Conservation (phyloP, 2,888 invertebrate species). For the Rosalia funebris region DNA sequence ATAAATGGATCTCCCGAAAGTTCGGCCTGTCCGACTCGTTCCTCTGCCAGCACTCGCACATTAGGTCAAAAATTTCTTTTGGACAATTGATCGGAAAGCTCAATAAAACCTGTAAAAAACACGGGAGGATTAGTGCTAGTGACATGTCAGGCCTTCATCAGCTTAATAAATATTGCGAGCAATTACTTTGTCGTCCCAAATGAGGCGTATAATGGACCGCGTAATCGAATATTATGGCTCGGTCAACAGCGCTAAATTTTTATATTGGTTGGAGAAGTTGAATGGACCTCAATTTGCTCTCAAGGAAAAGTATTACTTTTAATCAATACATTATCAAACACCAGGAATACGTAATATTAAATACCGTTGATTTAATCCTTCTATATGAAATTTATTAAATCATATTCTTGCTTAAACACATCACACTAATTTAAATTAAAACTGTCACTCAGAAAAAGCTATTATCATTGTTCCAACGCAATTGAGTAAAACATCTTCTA, state of each 20-base stretch:
- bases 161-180: constrained; percentile 18
- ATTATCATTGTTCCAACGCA: no score
- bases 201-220: constrained; percentile 27
- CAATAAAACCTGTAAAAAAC: constrained; percentile 66
- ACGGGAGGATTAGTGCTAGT: constrained; percentile 4
- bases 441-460: no score
- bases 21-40: constrained; percentile 80
- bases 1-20: constrained; percentile 86
- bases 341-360: no score
- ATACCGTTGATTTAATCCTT: no score
- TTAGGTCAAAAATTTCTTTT: constrained; percentile 85
- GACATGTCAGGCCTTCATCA: constrained; percentile 1
- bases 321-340: no score
- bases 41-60: constrained; percentile 88
- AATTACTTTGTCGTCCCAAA: constrained; percentile 19
- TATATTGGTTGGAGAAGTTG: not conserved
- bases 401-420: no score
- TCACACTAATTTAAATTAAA: no score
- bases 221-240: constrained; percentile 32
- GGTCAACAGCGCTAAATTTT: constrained; percentile 25
- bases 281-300: no score
- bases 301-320: no score
- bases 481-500: no score
- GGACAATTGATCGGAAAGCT: constrained; percentile 81
- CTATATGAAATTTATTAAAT: no score